Base-by-base conservation (phyloP, 2,797 vertebrate genomes). In the Decapterus maruadsi region DNA sequence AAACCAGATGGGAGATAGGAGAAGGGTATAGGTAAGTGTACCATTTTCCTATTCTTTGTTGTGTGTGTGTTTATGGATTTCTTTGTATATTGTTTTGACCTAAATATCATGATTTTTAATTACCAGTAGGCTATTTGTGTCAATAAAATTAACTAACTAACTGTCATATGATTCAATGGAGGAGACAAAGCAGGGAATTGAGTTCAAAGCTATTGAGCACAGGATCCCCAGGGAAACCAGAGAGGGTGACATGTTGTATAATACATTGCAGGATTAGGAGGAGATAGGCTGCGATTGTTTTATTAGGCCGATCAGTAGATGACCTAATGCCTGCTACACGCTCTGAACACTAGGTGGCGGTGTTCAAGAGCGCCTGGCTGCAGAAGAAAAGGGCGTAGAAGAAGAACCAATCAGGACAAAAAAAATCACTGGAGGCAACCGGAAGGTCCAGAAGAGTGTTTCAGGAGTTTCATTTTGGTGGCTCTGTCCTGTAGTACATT, bases 391-490 rank as follows among this genome's bases (percentile, higher is more conserved):
- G n/a, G n/a, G n/a, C n/a, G 34, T 36, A 36, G 45, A 45, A 5
- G 42, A 29, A 13, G 26, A 8, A 12, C 3, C 17, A 3, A 7
- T 50, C 22, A 70, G 50, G 31, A 31, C 31, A 65, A 36, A 26
- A 26, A 26, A 26, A 26, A 4, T 29, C 4, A 40, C 8, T 42
- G n/a, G 22, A 57, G 36, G 56, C 26, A 16, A 42, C 10, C 8
- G 31, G 54, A 43, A 64, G 50, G 19, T 66, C 0, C 62, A 1
- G 36, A 11, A 26, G 8, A 36, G 19, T 51, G 34, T n/a, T 70
- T 48, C 10, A 72, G 57, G 0, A 12, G 9, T 68, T 65, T 42
- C n/a, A 54, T 50, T 72, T 73, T 43, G 29, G 43, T 67, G 68
- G 7, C 16, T 71, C 10, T 53, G 54, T 36, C 65, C 55, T 57